A percentile compares a stretch with the other conserved stretches of the same genome.
Conservation (phyloP, 2,888 invertebrate species). For the Endotricha flammealis region DNA sequence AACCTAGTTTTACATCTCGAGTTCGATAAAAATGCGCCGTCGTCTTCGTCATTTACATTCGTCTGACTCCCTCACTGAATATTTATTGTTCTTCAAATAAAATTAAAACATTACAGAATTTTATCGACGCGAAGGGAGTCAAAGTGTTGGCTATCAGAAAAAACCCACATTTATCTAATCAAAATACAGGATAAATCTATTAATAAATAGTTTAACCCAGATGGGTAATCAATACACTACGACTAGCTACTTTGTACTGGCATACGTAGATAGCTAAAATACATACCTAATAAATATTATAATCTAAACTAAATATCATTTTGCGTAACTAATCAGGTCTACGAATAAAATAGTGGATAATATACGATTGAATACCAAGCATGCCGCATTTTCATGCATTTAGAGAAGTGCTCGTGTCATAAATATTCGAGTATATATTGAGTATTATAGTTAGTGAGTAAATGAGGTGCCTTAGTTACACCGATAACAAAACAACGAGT, state of each 20-base stretch:
- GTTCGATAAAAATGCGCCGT: slow-evolving; percentile 11
- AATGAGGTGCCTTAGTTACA: slow-evolving; percentile 40
- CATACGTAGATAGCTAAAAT: slow-evolving; percentile 29
- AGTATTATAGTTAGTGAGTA: slow-evolving; percentile 43
- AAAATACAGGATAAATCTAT: neutral
- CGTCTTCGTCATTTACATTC: slow-evolving; percentile 1
- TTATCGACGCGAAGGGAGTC: neutral
- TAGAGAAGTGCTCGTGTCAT: slow-evolving; percentile 44
- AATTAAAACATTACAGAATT: too few species aligned
- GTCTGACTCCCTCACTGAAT: neutral
- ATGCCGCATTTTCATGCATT: slow-evolving; percentile 60
- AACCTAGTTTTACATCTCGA: slow-evolving; percentile 13
- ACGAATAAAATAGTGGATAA: slow-evolving; percentile 35
- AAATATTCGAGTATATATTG: slow-evolving; percentile 40
- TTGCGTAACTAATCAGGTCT: slow-evolving; percentile 38
- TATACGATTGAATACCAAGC: slow-evolving; percentile 45
- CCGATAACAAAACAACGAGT: slow-evolving; percentile 46
- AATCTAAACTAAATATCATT: slow-evolving; percentile 24
- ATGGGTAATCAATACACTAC: slow-evolving; percentile 33
- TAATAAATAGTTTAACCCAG: slow-evolving; percentile 13
- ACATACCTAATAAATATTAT: slow-evolving; percentile 26
- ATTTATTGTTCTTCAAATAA: neutral
- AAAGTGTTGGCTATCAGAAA: too few species aligned
- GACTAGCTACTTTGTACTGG: slow-evolving; percentile 72
- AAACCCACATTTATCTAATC: too few species aligned